Evolutionary conservation across 2,113 vertebrate species (phyloP).

Genomic region (Ibidorhyncha struthersii): DNA sequence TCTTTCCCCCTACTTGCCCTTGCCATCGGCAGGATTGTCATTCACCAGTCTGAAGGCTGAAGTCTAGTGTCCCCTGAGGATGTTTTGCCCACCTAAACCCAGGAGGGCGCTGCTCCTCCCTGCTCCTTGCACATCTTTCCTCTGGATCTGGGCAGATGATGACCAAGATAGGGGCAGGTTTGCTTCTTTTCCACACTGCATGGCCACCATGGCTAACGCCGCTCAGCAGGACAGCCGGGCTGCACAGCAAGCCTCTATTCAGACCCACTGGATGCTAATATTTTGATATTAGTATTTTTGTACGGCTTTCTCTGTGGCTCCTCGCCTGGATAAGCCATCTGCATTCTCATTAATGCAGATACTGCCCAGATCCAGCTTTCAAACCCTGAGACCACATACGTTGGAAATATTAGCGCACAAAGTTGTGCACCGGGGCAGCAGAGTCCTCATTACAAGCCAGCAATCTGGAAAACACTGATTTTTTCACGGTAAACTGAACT

Average conservation of each 20-base stretch:
- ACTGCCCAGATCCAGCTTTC: neutral
- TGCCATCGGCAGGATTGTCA: neutral
- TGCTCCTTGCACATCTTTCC: neutral
- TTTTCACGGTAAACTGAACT: neutral
- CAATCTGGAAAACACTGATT: neutral
- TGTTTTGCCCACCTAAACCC: neutral
- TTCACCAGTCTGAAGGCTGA: neutral
- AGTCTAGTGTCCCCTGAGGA: neutral
- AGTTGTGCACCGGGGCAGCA: neutral
- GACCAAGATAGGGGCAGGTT: neutral
- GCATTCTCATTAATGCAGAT: neutral
- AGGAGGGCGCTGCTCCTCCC: neutral
- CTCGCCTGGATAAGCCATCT: neutral
- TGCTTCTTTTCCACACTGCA: accelerated
- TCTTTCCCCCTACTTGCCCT: neutral
- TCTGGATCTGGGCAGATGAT: neutral
- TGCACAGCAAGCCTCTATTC: neutral
- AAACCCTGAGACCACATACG: accelerated
- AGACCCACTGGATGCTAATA: neutral
- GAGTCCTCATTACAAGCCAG: neutral
- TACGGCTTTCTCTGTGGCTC: neutral
- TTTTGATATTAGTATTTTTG: neutral
- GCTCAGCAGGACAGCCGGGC: neutral
- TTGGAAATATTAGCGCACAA: neutral
- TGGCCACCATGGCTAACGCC: accelerated